A percentile compares a stretch with the other conserved stretches of the same genome.
Evolutionary conservation across 2,113 vertebrate genomes (phyloP).

Genomic region (Vulpes lagopus): DNA sequence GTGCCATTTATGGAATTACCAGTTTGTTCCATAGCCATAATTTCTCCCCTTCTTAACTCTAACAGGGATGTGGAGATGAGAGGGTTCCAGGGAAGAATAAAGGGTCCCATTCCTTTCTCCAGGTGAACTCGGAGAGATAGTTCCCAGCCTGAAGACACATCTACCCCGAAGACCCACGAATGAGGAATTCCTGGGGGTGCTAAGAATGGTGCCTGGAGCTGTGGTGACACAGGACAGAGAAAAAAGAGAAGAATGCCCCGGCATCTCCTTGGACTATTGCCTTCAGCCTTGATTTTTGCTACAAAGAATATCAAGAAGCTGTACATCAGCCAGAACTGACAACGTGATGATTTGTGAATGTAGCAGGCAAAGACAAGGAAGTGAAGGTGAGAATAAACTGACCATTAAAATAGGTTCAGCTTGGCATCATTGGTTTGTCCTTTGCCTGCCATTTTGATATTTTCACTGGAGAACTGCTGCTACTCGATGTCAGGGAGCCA

Average conservation of each 20-base stretch:
- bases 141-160: not conserved
- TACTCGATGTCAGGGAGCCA: slow-evolving; percentile 20
- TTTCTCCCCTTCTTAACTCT: not conserved
- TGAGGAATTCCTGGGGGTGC: not conserved
- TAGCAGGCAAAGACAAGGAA: not conserved
- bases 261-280: not conserved
- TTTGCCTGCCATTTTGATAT: slow-evolving; percentile 30
- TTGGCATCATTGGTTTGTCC: not conserved
- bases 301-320: not conserved
- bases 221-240: not conserved
- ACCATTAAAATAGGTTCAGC: not conserved
- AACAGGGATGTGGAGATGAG: not conserved
- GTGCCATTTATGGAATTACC: not conserved
- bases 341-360: not conserved
- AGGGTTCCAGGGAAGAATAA: not conserved
- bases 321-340: not conserved
- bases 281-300: not conserved
- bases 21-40: slow-evolving; percentile 1
- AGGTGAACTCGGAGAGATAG: not conserved
- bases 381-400: not conserved
- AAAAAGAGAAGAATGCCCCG: not conserved
- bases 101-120: not conserved
- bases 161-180: not conserved
- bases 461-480: slow-evolving; percentile 19
- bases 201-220: not conserved